These are phyloP conservation scores for Pelodiscus sinensis DNA, from an alignment of 2,113 vertebrate genomes.

Conservation along the genomic window DNA sequence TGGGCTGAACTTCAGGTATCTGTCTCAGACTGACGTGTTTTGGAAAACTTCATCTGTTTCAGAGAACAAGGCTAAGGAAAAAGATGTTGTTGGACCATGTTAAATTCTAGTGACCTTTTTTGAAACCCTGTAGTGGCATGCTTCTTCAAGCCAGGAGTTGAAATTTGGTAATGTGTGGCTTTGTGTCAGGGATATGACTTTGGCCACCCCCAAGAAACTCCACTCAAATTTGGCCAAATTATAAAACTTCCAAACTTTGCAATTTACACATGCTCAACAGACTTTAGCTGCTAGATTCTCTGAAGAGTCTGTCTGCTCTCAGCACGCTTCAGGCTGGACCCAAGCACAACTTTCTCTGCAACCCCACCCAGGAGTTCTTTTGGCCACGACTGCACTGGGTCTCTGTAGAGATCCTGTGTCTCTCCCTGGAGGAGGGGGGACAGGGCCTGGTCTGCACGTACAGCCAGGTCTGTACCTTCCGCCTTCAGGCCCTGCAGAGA, in stretches of 20 bases:
- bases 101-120: not conserved
- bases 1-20: not conserved
- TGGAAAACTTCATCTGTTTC: conserved; percentile 6
- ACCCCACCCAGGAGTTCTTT: not conserved
- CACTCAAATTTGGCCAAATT: not conserved
- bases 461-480: too few relatives aligned
- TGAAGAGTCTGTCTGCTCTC: not conserved
- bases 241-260: not conserved
- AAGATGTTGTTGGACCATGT: not conserved
- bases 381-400: too few relatives aligned
- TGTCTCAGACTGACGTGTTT: not conserved
- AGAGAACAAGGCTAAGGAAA: not conserved
- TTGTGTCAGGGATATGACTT: not conserved
- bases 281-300: not conserved
- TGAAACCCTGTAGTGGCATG: not conserved
- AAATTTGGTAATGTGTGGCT: not conserved
- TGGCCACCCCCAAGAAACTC: not conserved
- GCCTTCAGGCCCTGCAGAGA: too few relatives aligned
- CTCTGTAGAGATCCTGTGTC: too few relatives aligned
- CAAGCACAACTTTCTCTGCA: not conserved
- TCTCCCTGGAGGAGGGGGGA: too few relatives aligned
- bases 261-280: not conserved
- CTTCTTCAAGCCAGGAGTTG: conserved; percentile 2
- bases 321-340: not conserved
- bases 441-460: too few relatives aligned